phyloP scores from a whole-genome alignment of 2,797 vertebrate genomes.

The Basileuterus tristriatus region DNA sequence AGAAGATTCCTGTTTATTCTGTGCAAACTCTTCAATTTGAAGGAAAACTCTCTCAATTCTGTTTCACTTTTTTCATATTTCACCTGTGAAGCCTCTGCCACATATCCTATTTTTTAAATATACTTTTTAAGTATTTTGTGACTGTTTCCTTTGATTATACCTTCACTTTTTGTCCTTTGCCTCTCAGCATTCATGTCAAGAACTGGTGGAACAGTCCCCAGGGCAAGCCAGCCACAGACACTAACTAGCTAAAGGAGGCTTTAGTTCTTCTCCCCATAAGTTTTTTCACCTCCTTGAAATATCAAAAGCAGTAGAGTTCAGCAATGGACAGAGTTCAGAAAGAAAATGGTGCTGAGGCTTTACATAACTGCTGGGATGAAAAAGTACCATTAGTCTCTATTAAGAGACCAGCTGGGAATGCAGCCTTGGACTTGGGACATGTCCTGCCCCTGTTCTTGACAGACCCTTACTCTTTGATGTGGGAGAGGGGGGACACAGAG shows the following conservation, averaged over 20 bases:
- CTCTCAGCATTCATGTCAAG: background rate
- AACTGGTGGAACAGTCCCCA: background rate
- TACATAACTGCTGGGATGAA: background rate
- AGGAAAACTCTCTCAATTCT: background rate
- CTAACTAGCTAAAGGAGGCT: background rate
- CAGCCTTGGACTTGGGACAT: background rate
- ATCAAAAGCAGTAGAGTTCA: background rate
- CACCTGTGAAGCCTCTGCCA: background rate
- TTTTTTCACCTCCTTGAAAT: background rate
- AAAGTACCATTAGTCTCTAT: accelerated
- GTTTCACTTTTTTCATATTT: background rate
- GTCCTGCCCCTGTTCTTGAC: background rate
- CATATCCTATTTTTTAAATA: background rate
- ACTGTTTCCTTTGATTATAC: background rate
- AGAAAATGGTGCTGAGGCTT: background rate
- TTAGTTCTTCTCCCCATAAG: background rate
- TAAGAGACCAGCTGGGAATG: background rate
- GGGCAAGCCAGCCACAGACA: background rate
- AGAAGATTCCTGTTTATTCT: background rate
- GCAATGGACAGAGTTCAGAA: background rate
- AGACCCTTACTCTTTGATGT: background rate
- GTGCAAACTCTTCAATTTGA: background rate
- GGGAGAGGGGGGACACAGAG: accelerated
- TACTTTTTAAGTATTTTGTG: background rate
- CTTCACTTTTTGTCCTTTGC: background rate